Evolutionary conservation across 1,140 invertebrate species (phyloP), one percentile per base, ranked within the genome.

Genomic region (Drosophila pectinifera): DNA sequence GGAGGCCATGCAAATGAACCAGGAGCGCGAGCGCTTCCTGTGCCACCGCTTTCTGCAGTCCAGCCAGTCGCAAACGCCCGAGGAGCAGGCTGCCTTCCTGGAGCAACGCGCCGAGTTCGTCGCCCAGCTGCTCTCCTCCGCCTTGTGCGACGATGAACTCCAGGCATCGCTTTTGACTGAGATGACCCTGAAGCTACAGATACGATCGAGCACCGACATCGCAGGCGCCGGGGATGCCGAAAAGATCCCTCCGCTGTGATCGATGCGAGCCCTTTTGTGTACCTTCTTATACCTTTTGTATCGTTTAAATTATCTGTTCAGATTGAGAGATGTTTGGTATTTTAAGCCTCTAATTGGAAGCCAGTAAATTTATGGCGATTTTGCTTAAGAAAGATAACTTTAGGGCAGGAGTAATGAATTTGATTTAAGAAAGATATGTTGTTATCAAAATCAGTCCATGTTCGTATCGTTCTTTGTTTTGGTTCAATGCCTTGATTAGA

Each of bases 181-280:
- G 5, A 11, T 20, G 7, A 39, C 6, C 2, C 39, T 45, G 4
- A 82, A 85, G 46, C 10, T 54, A 7, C 51, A 38, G n/a, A 41
- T 28, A 6, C 26, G 53, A 8, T 68, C 48, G 16, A 65, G 8
- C 38, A 46, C 43, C 16, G 67, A 73, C 20, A 68, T 49, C n/a
- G 69, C 68, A 20, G 83, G 84, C 7, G 83, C 79, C 36, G 83
- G 84, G 14, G 83, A 88, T 55, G 78, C 79, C 7, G 49, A 86
- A 28, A 54, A 74, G 45, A 55, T 34, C n/a, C 38, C 58, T 2
- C 26, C 53, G n/a, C 61, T 39, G 10, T 76, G 22, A 76, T 36
- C 43, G 8, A 28, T 31, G 22, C 34, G 16, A 75, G 24, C 43
- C 13, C 26, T 41, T 56, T 56, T 64, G 28, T 36, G 45, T 67